Evolutionary conservation across 2,797 vertebrate genomes (phyloP).

Genomic region (Galagoides demidoff): DNA sequence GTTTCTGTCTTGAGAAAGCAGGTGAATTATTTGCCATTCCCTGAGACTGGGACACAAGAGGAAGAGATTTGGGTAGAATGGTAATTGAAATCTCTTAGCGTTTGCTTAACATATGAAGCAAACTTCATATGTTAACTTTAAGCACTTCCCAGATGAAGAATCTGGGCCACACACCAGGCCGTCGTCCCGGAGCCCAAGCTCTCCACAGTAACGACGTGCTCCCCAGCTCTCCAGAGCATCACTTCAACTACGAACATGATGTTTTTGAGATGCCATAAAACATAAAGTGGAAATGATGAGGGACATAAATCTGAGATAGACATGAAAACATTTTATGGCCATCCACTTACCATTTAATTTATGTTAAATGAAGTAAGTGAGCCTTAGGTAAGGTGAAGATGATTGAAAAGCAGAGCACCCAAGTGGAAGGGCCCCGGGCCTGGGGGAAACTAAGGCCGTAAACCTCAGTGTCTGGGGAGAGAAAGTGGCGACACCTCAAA

Average conservation of each 20-base stretch:
- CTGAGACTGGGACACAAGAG: background rate
- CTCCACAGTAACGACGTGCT: background rate
- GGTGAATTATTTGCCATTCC: background rate
- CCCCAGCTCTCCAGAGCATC: background rate
- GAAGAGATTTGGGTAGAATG: background rate
- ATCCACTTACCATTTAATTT: background rate
- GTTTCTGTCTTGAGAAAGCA: background rate
- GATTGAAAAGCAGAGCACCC: background rate
- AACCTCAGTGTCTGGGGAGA: background rate
- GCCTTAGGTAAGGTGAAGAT: background rate
- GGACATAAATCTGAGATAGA: background rate
- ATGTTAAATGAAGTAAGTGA: conserved; percentile 3
- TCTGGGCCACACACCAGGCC: background rate
- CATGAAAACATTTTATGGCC: background rate
- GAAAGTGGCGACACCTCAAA: background rate
- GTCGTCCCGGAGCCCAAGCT: background rate
- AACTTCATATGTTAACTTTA: no score
- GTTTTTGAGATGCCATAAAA: background rate
- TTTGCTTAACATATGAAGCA: background rate
- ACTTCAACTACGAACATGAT: background rate
- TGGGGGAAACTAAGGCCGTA: background rate
- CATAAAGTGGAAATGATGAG: background rate
- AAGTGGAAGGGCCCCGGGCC: background rate
- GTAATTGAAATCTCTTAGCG: background rate
- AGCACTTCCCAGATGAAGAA: background rate